Base-by-base conservation (phyloP, 2,113 vertebrate species). In the Pangasianodon gigas region DNA sequence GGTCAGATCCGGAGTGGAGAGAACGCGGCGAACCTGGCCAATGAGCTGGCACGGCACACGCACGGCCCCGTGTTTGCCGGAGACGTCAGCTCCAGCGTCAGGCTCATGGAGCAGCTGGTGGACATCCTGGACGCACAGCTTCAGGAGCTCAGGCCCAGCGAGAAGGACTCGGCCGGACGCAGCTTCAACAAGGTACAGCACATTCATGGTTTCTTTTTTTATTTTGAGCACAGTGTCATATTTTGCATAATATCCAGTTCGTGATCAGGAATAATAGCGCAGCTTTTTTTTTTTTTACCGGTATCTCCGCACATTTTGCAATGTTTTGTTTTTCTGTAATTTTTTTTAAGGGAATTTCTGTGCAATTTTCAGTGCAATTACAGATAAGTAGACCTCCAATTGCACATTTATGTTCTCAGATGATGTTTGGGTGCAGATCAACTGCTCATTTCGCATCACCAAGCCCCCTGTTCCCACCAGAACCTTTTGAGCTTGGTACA, bases 71-170 rank as follows among this genome's bases (percentile, higher is more conserved):
- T 99, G 92, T 99, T 98, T 41, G 98, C 98, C 10, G 98, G 98
- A 0, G 98, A 99, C 88, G 97, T 99, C 82, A 99, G 98, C 87
- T 99, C 98, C n/a, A 97, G 98, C 0, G 98, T 99, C 92, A 97
- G 98, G 37, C 93, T 99, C 82, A 99, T 99, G 98, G 98, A 99
- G 93, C 98, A 99, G 94, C 95, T 99, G 4, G 98, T 99, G 93
- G 98, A 99, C 94, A 99, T 99, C 93, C 94, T 99, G 90, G 98
- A 99, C 69, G 98, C 98, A 65, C 98, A 99, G 93, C 97, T 99
- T 86, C 98, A 99, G 93, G 98, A 99, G 91, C 94, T 99, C 88
- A 94, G 96, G 48, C 98, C 98, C 80, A 98, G 95, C 69, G 98
- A 99, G 93, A 99, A 99, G 93, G 96, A 96, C 94, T 95, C 96